Conservation (phyloP, 2,797 vertebrate genomes). For the Pelodytes ibericus region DNA sequence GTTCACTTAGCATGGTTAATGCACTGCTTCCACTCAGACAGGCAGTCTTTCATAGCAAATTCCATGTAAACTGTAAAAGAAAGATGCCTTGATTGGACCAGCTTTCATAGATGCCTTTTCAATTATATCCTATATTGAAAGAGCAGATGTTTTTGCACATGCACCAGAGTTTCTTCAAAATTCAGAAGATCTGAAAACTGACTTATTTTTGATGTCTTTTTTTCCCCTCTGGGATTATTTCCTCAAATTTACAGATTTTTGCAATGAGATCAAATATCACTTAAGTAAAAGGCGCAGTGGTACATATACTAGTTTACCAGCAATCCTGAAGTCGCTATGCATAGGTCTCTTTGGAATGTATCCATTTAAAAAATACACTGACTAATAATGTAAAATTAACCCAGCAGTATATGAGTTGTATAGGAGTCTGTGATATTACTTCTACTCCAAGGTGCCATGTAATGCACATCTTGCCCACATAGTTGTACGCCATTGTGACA, state of each 20-base stretch:
- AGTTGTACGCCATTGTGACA: too few relatives aligned
- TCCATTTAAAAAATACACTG: too few relatives aligned
- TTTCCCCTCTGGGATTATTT: slow-evolving; percentile 33
- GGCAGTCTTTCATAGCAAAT: slow-evolving; percentile 17
- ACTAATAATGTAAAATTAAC: too few relatives aligned
- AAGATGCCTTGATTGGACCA: slow-evolving; percentile 52
- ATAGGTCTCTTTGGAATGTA: too few relatives aligned
- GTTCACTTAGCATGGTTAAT: slow-evolving; percentile 21
- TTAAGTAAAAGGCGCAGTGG: too few relatives aligned
- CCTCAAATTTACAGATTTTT: slow-evolving; percentile 1
- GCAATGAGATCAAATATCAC: too few relatives aligned
- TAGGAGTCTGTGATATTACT: too few relatives aligned
- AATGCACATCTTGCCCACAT: too few relatives aligned
- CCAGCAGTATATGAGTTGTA: too few relatives aligned
- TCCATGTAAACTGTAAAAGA: slow-evolving; percentile 32
- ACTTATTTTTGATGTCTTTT: slow-evolving; percentile 23
- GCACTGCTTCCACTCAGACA: slow-evolving; percentile 10
- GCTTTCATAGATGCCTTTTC: slow-evolving; percentile 39
- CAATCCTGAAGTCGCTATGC: too few relatives aligned
- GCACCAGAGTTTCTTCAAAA: slow-evolving; percentile 52
- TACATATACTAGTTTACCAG: too few relatives aligned
- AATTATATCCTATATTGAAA: slow-evolving; percentile 43
- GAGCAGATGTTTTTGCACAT: slow-evolving; percentile 46
- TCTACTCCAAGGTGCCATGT: too few relatives aligned
- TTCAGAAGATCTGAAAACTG: slow-evolving; percentile 36